A percentile compares a stretch with the other conserved stretches of the same genome.
Evolutionary conservation across 2,797 vertebrate genomes (phyloP).

Genomic region (Diglossa cyanea): DNA sequence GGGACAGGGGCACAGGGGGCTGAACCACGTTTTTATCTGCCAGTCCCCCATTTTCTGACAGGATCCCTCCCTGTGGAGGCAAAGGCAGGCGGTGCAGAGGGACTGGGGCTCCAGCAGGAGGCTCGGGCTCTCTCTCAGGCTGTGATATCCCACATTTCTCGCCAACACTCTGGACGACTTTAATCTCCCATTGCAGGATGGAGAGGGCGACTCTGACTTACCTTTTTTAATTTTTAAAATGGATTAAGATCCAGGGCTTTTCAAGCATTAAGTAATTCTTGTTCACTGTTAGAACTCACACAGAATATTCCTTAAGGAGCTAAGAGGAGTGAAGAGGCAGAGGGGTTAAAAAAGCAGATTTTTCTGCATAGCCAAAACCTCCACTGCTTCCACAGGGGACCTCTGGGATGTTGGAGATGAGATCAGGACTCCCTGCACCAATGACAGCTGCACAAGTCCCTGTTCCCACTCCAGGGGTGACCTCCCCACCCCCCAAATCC

Average conservation of each 20-base stretch:
- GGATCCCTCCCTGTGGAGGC: neutral
- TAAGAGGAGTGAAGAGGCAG: neutral
- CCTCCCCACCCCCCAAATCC: neutral
- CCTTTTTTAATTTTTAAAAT: neutral
- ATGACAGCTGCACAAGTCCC: neutral
- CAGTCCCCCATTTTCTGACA: neutral
- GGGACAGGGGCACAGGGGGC: neutral
- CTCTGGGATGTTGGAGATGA: neutral
- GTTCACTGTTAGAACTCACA: neutral
- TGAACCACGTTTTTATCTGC: neutral
- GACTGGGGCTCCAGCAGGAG: neutral
- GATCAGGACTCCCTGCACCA: neutral
- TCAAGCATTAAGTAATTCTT: neutral
- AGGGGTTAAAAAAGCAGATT: neutral
- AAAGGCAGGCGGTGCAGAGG: rapidly evolving
- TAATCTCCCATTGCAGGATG: neutral
- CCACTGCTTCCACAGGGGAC: neutral
- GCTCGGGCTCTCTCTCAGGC: neutral
- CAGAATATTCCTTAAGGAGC: neutral
- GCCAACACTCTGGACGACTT: neutral
- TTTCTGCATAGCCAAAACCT: neutral
- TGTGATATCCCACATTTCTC: rapidly evolving
- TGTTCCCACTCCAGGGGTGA: neutral
- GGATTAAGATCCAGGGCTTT: neutral
- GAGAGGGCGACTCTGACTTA: neutral